Evolutionary conservation across 2,888 invertebrate genomes (phyloP), one percentile per base, ranked within the genome.

Genomic region (Platycnemis pennipes): DNA sequence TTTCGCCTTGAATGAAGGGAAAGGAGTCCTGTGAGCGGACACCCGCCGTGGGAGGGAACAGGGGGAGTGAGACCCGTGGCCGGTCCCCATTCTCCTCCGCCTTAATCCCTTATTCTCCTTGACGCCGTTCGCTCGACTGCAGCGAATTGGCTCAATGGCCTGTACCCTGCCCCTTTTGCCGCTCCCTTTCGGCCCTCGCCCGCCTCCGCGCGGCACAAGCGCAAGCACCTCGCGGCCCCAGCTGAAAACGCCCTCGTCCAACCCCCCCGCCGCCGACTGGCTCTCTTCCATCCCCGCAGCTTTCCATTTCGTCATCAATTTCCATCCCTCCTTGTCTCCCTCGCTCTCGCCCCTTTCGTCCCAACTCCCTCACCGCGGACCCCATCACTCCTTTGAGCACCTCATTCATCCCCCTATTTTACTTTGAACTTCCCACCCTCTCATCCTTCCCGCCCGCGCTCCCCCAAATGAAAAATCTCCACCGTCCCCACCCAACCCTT

Each of bases 61-160:
- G n/a, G n/a, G n/a, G n/a, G n/a, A n/a, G n/a, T 37, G 77, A 8
- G 77, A 77, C 3, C 77, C 63, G 26, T 7, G 77, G 77, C 3
- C 77, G 37, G 37, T 37, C 31, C 7, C 56, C 56, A 13, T 56
- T 26, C 63, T 26, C 31, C 44, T 86, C 87, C 87, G n/a, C 87
- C 87, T 87, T 87, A 44, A 87, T 87, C 46, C 46, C 45, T 87
- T 46, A 87, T 45, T 87, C 87, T n/a, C 44, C 46, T 45, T 46
- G 45, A 87, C 87, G 87, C 46, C 46, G 46, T 87, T n/a, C 46
- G 46, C 87, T n/a, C 77, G 37, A 31, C 77, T 45, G 87, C 45
- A 87, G 46, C 87, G 31, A 87, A 87, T 46, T 45, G 87, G 87
- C 45, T 87, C 87, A 46, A n/a, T 46, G 45, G n/a, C 4, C n/a